A percentile compares a stretch with the other conserved stretches of the same genome.
These are phyloP conservation scores for Melipona bicolor DNA, from an alignment of 2,888 invertebrate genomes.

Conservation along the genomic window DNA sequence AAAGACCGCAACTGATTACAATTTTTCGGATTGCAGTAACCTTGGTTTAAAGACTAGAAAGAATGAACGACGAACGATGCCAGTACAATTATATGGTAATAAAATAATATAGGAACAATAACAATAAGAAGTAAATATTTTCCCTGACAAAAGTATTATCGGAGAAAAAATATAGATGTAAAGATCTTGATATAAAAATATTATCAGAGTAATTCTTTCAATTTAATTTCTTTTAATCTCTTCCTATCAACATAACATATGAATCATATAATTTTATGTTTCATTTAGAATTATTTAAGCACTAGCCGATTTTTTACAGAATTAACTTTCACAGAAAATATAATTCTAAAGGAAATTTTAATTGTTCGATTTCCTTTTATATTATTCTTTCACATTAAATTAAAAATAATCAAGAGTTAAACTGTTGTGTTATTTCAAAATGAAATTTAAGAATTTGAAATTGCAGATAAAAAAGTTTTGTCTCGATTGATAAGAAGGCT, in stretches of 20 bases:
- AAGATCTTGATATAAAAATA: fast-evolving
- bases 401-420: neutral
- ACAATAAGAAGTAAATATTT: neutral
- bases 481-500: neutral
- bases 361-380: neutral
- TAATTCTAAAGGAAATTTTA: neutral
- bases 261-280: neutral
- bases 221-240: too few relatives aligned
- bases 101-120: neutral
- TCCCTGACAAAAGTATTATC: neutral
- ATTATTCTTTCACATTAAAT: neutral
- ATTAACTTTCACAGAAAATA: neutral
- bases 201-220: fast-evolving
- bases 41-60: neutral
- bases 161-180: neutral
- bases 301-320: neutral
- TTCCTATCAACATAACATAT: too few relatives aligned
- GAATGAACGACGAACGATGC: neutral
- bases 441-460: too few relatives aligned
- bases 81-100: neutral
- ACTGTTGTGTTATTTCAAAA: neutral
- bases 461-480: neutral
- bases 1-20: neutral
- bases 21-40: neutral
- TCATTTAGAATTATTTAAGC: neutral